Percentiles rank a stretch among this genome's conserved stretches.
These are phyloP conservation scores for Naja naja DNA, from an alignment of 2,113 vertebrate genomes.

Conservation along the genomic window DNA sequence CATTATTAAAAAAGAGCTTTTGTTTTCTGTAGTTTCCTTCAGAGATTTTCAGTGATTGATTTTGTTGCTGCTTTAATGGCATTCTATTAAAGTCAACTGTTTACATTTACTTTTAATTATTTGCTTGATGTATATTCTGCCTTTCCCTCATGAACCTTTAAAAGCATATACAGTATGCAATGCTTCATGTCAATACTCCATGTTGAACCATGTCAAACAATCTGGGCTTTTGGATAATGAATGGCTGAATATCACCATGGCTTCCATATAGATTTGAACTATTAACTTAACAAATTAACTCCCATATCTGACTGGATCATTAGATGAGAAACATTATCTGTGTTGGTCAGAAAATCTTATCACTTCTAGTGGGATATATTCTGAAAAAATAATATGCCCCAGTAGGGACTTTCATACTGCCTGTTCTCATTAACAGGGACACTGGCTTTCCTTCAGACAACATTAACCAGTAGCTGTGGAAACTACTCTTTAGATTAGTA, in stretches of 20 bases:
- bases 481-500: not conserved
- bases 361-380: not conserved
- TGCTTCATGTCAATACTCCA: not conserved
- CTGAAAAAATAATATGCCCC: not conserved
- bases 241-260: not conserved
- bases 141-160: not conserved
- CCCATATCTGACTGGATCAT: not conserved
- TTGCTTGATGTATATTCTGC: not conserved
- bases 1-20: not conserved
- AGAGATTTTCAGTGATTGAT: not conserved
- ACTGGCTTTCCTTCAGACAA: not conserved
- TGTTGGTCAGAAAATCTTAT: not conserved
- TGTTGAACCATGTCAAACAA: not conserved
- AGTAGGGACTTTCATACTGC: not conserved
- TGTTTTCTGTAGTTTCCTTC: not conserved
- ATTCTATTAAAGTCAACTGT: not conserved
- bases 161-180: not conserved
- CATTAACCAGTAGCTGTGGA: not conserved
- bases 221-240: not conserved
- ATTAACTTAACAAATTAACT: not conserved
- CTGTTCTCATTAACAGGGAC: not conserved
- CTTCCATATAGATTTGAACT: not conserved
- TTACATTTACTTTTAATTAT: not conserved
- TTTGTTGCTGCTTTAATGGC: not conserved
- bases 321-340: not conserved